These are phyloP conservation scores for Sicus ferrugineus DNA, from an alignment of 2,888 invertebrate species.

Conservation along the genomic window DNA sequence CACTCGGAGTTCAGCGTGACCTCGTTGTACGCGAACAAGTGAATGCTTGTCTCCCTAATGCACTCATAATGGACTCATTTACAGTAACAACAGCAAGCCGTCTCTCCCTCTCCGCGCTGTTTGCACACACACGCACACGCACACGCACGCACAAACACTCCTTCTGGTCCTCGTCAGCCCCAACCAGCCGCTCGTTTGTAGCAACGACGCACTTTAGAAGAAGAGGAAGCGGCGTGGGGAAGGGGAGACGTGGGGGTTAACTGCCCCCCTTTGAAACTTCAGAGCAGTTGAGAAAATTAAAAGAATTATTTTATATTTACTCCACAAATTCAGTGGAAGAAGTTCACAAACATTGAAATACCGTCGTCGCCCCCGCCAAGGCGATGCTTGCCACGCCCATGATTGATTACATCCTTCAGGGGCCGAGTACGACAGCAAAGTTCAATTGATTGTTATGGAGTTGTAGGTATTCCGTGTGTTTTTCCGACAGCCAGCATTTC, in stretches of 20 bases:
- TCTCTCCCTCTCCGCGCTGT: too few relatives aligned
- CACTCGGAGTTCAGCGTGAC: not conserved
- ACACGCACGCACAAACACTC: not conserved
- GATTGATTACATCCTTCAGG: not conserved
- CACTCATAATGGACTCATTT: slow-evolving; percentile 53
- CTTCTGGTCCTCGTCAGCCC: not conserved
- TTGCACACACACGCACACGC: not conserved
- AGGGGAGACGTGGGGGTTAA: not conserved
- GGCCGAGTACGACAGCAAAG: slow-evolving; percentile 40
- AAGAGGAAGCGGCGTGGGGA: not conserved
- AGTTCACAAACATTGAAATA: not conserved
- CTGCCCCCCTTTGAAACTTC: too few relatives aligned
- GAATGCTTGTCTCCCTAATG: slow-evolving; percentile 20
- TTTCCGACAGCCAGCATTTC: slow-evolving; percentile 24
- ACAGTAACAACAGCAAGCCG: slow-evolving; percentile 30
- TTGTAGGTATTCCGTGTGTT: slow-evolving; percentile 18
- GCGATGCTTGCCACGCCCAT: not conserved
- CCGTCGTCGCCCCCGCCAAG: not conserved
- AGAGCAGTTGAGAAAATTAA: too few relatives aligned
- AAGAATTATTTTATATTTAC: too few relatives aligned
- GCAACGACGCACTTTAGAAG: too few relatives aligned
- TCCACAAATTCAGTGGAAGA: not conserved
- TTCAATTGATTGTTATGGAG: slow-evolving; percentile 59
- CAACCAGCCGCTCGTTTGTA: too few relatives aligned
- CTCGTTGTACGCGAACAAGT: not conserved